Evolutionary conservation across 2,113 vertebrate genomes (phyloP).

Genomic region (Caracal caracal): DNA sequence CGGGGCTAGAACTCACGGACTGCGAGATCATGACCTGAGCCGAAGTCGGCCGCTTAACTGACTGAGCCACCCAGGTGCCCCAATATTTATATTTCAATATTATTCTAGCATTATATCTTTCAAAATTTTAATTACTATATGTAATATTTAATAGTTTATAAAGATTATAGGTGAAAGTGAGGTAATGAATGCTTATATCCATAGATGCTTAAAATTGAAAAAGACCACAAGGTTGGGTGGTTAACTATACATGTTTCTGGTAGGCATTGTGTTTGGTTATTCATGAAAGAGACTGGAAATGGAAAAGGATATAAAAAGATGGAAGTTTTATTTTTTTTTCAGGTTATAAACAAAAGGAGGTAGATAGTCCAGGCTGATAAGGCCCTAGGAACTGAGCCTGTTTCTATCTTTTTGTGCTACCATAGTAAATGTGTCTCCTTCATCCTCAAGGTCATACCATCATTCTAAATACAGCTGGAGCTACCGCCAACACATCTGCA

Average conservation of each 20-base stretch:
- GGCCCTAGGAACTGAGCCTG: not conserved
- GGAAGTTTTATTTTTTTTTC: not conserved
- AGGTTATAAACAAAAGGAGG: not conserved
- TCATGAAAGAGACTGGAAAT: not conserved
- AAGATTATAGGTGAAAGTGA: not conserved
- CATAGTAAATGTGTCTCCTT: not conserved
- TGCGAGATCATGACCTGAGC: too few species aligned
- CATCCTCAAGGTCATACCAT: not conserved
- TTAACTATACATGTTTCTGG: not conserved
- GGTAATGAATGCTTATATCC: not conserved
- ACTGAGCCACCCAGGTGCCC: too few species aligned
- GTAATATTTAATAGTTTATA: not conserved
- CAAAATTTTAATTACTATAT: not conserved
- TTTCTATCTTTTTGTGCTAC: not conserved
- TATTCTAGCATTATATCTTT: not conserved
- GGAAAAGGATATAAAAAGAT: not conserved
- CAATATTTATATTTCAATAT: not conserved
- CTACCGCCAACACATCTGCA: slow-evolving; percentile 8
- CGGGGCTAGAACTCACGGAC: too few species aligned
- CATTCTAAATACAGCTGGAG: not conserved
- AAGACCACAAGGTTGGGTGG: not conserved
- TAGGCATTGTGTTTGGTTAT: not conserved
- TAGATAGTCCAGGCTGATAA: not conserved
- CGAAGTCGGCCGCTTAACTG: too few species aligned
- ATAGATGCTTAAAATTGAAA: not conserved